These are phyloP conservation scores for Lepidothrix coronata DNA, from an alignment of 2,113 vertebrate genomes.

Conservation along the genomic window DNA sequence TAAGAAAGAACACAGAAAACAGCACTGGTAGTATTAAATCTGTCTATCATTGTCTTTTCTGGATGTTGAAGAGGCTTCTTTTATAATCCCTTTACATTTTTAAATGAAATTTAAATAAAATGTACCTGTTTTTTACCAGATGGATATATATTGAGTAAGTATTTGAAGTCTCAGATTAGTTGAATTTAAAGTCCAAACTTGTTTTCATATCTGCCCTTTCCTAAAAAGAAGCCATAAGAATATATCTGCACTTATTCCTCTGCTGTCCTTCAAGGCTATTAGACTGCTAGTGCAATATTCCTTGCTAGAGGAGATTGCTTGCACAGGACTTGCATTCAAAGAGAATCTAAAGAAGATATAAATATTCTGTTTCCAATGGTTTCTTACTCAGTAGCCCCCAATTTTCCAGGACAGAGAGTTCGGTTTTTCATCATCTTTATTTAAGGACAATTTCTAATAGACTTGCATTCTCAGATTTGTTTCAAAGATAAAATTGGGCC, in stretches of 20 bases:
- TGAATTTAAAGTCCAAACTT: neutral
- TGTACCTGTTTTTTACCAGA: neutral
- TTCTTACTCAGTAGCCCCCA: neutral
- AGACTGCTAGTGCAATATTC: neutral
- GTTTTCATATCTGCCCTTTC: neutral
- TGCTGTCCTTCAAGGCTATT: neutral
- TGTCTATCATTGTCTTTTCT: neutral
- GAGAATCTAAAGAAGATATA: neutral
- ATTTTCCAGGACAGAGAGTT: neutral
- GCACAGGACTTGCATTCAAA: constrained; percentile 15
- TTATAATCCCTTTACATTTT: neutral
- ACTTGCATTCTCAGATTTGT: neutral
- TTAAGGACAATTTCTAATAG: neutral
- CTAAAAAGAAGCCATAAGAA: neutral
- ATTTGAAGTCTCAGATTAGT: neutral
- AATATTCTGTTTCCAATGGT: neutral
- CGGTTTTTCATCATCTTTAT: neutral
- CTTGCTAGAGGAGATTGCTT: neutral
- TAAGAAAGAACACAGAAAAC: neutral
- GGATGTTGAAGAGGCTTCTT: neutral
- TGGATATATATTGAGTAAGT: neutral
- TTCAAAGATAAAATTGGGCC: neutral
- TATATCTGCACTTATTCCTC: neutral
- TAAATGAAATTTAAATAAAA: neutral
- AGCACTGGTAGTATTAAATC: neutral